These are phyloP conservation scores for Himalopsyche kuldschensis DNA, from an alignment of 2,888 invertebrate genomes.

Conservation along the genomic window DNA sequence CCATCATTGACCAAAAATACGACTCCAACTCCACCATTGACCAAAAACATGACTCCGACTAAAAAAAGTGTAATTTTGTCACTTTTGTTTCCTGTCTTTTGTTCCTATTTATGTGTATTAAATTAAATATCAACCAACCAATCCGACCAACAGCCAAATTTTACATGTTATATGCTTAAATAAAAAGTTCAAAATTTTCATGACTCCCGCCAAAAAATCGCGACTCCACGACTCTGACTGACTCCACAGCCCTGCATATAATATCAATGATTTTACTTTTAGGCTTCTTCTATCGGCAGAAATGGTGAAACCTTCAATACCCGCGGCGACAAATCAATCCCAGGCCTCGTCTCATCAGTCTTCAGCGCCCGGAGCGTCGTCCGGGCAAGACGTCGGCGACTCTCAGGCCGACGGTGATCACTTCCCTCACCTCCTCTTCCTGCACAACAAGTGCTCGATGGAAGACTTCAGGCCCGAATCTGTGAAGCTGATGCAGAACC, in stretches of 20 bases:
- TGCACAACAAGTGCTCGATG: slow-evolving; percentile 79
- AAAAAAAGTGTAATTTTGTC: too few relatives aligned
- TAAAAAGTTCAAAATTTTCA: too few relatives aligned
- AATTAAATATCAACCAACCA: too few relatives aligned
- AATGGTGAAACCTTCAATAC: slow-evolving; percentile 81
- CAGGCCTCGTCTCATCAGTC: slow-evolving; percentile 16
- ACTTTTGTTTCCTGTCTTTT: too few relatives aligned
- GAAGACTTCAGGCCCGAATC: slow-evolving; percentile 70
- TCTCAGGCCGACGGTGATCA: slow-evolving; percentile 65
- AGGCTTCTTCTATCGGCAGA: slow-evolving; percentile 82
- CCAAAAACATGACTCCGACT: too few relatives aligned
- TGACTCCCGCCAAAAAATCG: not conserved
- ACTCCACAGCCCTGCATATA: too few relatives aligned
- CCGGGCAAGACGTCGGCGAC: slow-evolving; percentile 47
- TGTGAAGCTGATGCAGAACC: slow-evolving; percentile 64
- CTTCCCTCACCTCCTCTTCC: slow-evolving; percentile 79
- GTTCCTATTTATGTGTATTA: too few relatives aligned
- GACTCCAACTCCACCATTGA: too few relatives aligned
- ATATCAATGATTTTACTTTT: slow-evolving; percentile 36
- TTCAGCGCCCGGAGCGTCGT: not conserved
- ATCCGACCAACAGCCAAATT: too few relatives aligned
- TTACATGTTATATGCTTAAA: too few relatives aligned
- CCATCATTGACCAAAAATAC: too few relatives aligned
- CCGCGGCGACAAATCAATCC: slow-evolving; percentile 52
- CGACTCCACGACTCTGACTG: too few relatives aligned